Base-by-base conservation (phyloP, 2,797 vertebrate genomes). In the Rachycentron canadum region DNA sequence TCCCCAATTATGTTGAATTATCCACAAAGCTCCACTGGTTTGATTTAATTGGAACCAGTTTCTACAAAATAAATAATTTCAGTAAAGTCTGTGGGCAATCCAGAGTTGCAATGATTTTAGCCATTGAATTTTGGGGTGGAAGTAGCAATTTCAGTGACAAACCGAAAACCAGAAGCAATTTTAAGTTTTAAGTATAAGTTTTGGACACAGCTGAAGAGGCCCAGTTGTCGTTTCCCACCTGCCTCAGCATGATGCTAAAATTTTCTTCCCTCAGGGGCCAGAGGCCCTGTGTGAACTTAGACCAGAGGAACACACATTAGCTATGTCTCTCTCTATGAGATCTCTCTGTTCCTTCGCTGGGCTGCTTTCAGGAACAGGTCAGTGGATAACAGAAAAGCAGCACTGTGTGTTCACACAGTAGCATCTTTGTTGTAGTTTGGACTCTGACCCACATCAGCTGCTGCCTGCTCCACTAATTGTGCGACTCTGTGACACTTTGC, bases 381-480 rank as follows among this genome's bases (percentile, higher is more conserved):
- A 63, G 73, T 40, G 53, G 57, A 45, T n/a, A 76, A 82, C 77
- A 82, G 83, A 91, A 79, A 87, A 86, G 75, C 66, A 56, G 73
- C 88, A 82, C 84, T 91, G 90, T 93, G 69, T 69, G 36, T 71
- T 55, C 76, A 30, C 83, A 92, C 90, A 93, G 88, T 69, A 16
- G 62, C 57, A 38, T 81, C 91, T 86, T 88, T 94, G 89, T 93
- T 72, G 66, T 64, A 19, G 21, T 80, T 88, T 89, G 84, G 88
- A 85, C 71, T 82, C 79, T 70, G 69, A 79, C 68, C 75, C 85
- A 73, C 58, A 62, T 78, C 58, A 32, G 26, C 2, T 66, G 86
- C 71, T 76, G 81, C 56, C 72, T 14, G 19, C 21, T 63, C 45
- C 2, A 13, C 67, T 85, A 81, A 82, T 63, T 80, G 85, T 55